Evolutionary conservation across 2,797 vertebrate species (phyloP).

Genomic region (Cetoscarus ocellatus): DNA sequence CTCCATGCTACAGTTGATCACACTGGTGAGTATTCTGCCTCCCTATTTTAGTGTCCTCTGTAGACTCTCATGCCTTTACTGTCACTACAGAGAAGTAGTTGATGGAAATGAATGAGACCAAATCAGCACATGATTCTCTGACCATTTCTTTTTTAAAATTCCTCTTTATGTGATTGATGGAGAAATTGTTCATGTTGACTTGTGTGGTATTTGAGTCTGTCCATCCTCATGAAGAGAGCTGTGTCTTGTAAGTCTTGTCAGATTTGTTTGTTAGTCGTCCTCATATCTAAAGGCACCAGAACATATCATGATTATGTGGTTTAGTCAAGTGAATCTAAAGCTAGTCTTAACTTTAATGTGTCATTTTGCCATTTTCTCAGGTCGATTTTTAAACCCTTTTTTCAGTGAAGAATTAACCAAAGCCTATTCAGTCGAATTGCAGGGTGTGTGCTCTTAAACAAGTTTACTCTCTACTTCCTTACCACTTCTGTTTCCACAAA

Average conservation of each 20-base stretch:
- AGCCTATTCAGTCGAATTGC: neutral
- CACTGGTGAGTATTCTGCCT: constrained; percentile 81
- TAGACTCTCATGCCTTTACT: constrained; percentile 50
- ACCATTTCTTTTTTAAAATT: neutral
- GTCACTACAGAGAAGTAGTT: constrained; percentile 20
- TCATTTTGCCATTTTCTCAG: too few relatives aligned
- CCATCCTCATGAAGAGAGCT: too few relatives aligned
- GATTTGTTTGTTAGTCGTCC: too few relatives aligned
- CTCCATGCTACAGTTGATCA: constrained; percentile 86
- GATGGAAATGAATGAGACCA: neutral
- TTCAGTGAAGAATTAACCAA: neutral
- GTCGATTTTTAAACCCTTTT: too few relatives aligned
- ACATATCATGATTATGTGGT: neutral
- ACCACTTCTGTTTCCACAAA: neutral
- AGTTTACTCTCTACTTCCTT: neutral
- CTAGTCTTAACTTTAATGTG: too few relatives aligned
- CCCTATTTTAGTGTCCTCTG: constrained; percentile 44
- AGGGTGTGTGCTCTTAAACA: neutral
- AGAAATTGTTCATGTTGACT: neutral
- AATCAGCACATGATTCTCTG: constrained; percentile 4
- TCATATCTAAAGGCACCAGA: neutral
- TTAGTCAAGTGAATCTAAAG: neutral
- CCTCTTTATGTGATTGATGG: too few relatives aligned
- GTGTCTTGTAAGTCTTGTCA: too few relatives aligned
- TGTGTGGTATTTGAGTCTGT: neutral